Evolutionary conservation across 2,113 vertebrate genomes (phyloP), one percentile per base, ranked within the genome.

Genomic region (Sitta europaea): DNA sequence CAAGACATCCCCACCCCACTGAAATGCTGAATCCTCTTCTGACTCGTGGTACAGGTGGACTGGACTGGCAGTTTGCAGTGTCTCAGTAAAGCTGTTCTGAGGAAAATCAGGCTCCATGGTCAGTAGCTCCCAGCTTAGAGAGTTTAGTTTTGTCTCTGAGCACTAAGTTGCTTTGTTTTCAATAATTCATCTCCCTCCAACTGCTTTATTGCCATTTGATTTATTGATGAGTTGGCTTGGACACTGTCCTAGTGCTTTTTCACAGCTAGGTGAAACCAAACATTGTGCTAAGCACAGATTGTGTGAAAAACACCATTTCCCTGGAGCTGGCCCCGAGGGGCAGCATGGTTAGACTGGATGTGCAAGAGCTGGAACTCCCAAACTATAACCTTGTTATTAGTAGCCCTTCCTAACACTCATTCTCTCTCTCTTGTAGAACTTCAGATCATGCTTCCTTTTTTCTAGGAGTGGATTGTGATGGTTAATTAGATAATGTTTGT

Each of bases 151-250:
- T 91, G 57, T 67, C 54, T 89, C 84, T 88, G 58, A 91, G 66
- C 55, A 27, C 55, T 92, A 43, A 80, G 94, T 89, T 90, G 86
- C 70, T 94, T 95, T 83, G 72, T 78, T 81, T 92, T 96, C 88
- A 96, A 29, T 80, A 94, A 92, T 82, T 94, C 14, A 73, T 91
- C 74, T 85, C 62, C 36, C 29, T 91, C 74, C 55, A 86, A 51
- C 74, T 76, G 74, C 40, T 93, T 92, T 94, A 92, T 91, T 95
- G 90, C 86, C 11, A 27, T 82, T 90, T 96, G 88, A 67, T 96
- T 88, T 92, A 94, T 93, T 94, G 92, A 77, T 74, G 65, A 67
- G 16, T 74, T 86, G 81, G 40, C 79, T 92, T 0, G 3, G 80
- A 74, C 51, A 22, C 53, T 84, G 47, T 59, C 84, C 50, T 70